Conservation (phyloP, 2,888 invertebrate genomes). For the Cheilosia scutellata region DNA sequence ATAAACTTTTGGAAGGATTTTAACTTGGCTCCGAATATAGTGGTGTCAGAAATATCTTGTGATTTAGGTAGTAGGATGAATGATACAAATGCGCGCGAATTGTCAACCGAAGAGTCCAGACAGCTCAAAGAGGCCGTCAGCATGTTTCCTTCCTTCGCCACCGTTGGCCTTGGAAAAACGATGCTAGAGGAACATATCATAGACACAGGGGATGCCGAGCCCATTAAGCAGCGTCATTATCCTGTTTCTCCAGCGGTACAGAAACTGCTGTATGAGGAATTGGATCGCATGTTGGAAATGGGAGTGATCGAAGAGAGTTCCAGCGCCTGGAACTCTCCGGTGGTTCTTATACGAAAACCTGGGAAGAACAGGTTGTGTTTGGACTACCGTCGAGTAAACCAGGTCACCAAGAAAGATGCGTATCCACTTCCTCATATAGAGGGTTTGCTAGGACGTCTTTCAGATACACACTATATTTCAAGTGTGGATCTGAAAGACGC, state of each 20-base stretch:
- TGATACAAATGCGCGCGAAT: conserved; percentile 9
- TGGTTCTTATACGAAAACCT: conserved; percentile 77
- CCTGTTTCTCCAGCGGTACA: conserved; percentile 70
- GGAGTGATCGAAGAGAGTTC: conserved; percentile 8
- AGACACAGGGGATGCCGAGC: conserved; percentile 12
- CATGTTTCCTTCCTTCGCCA: conserved; percentile 60
- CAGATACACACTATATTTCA: conserved; percentile 41
- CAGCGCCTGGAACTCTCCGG: conserved; percentile 79
- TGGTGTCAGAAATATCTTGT: not conserved
- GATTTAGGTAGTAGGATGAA: not conserved
- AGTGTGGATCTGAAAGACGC: too few relatives aligned
- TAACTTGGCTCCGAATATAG: conserved; percentile 13
- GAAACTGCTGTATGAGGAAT: conserved; percentile 9
- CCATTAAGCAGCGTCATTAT: conserved; percentile 7
- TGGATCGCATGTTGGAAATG: too few relatives aligned
- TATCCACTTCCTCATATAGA: conserved; percentile 51
- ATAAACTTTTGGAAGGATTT: conserved; percentile 50
- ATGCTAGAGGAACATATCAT: conserved; percentile 60
- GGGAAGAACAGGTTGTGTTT: conserved; percentile 77
- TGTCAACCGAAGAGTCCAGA: not conserved
- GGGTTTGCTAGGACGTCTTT: conserved; percentile 54
- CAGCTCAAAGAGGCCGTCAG: conserved; percentile 4
- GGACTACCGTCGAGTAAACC: conserved; percentile 78
- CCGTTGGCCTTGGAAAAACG: conserved; percentile 64
- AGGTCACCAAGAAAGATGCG: conserved; percentile 66